Conservation (phyloP, 2,888 invertebrate genomes). For the Smittia sp. region DNA sequence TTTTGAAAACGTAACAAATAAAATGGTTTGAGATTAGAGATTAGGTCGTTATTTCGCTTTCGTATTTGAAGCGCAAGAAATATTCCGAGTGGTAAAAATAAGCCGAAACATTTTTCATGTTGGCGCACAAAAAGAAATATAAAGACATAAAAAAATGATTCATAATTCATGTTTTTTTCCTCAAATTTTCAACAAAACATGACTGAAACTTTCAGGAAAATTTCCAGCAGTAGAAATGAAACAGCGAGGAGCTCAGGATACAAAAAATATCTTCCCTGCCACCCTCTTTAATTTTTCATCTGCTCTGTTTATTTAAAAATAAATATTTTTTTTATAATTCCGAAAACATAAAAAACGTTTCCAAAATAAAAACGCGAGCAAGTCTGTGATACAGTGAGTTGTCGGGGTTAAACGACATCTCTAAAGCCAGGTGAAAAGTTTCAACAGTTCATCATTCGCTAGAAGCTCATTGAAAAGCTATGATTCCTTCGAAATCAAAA, state of each 20-base stretch:
- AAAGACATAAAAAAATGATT: slow-evolving; percentile 38
- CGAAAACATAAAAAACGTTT: slow-evolving; percentile 6
- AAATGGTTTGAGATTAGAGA: too few relatives aligned
- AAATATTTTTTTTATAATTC: slow-evolving; percentile 38
- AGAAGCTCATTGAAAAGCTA: too few relatives aligned
- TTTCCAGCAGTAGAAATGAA: slow-evolving; percentile 1
- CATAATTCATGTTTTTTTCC: slow-evolving; percentile 27
- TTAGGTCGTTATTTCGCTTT: too few relatives aligned
- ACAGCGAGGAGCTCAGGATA: neutral
- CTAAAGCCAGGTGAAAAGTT: too few relatives aligned
- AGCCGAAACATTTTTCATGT: slow-evolving; percentile 36
- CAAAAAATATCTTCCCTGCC: slow-evolving; percentile 18
- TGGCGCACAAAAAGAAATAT: slow-evolving; percentile 5
- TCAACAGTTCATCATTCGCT: too few relatives aligned
- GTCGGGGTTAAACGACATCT: too few relatives aligned
- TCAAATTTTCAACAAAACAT: neutral
- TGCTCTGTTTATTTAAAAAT: slow-evolving; percentile 35
- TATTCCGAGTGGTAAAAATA: slow-evolving; percentile 28
- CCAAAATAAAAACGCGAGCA: slow-evolving; percentile 37
- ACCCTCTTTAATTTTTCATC: slow-evolving; percentile 40
- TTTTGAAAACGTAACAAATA: too few relatives aligned
- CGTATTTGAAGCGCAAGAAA: neutral
- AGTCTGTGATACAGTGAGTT: too few relatives aligned
- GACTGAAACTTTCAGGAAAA: neutral
- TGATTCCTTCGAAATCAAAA: too few relatives aligned